Evolutionary conservation across 1,140 invertebrate genomes (phyloP).

Genomic region (Pinna nobilis): DNA sequence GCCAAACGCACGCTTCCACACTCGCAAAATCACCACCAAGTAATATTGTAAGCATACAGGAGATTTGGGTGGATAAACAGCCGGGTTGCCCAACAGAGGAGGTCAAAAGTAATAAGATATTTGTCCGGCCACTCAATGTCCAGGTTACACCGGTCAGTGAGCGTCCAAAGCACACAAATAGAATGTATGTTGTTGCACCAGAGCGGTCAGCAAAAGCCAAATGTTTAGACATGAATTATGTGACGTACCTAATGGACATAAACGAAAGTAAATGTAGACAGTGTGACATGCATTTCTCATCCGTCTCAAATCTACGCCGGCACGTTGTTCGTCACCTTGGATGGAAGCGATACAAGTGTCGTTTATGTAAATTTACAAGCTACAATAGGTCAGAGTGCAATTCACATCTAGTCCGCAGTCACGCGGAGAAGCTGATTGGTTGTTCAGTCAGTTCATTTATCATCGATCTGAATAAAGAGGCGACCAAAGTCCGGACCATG

Average conservation of each 20-base stretch:
- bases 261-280: constrained; percentile 67
- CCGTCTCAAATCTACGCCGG: constrained; percentile 71
- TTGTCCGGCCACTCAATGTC: constrained; percentile 28
- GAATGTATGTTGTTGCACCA: background rate
- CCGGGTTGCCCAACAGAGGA: constrained; percentile 46
- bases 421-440: constrained; percentile 49
- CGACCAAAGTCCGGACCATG: constrained; percentile 39
- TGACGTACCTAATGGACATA: constrained; percentile 60
- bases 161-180: constrained; percentile 29
- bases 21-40: background rate
- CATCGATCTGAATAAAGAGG: constrained; percentile 61
- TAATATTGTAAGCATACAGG: constrained; percentile 40
- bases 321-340: constrained; percentile 74
- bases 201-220: constrained; percentile 19
- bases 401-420: constrained; percentile 64
- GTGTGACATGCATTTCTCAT: constrained; percentile 66
- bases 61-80: constrained; percentile 57
- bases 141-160: constrained; percentile 47
- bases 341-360: constrained; percentile 74
- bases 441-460: constrained; percentile 48
- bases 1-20: background rate
- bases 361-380: constrained; percentile 69
- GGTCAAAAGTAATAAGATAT: constrained; percentile 42
- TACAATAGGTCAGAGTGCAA: constrained; percentile 72
- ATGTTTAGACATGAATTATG: constrained; percentile 37